A percentile compares a stretch with the other conserved stretches of the same genome.
These are phyloP conservation scores for Therioaphis trifolii DNA, from an alignment of 2,888 invertebrate genomes.

Conservation along the genomic window DNA sequence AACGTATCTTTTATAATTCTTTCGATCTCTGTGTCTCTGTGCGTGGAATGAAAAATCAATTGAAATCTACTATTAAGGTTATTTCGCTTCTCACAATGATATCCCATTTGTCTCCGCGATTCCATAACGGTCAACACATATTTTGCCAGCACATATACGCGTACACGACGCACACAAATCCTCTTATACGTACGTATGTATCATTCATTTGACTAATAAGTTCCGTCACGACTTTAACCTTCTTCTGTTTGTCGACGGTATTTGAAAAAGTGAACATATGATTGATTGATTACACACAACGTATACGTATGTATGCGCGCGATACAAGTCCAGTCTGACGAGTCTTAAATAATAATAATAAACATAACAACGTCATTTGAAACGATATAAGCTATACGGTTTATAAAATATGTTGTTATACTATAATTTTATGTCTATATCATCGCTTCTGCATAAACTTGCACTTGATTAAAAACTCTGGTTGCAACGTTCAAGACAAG, in stretches of 20 bases:
- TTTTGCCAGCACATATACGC: too few relatives aligned
- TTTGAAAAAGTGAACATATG: conserved; percentile 17
- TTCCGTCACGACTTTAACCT: conserved; percentile 22
- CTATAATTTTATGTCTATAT: neutral
- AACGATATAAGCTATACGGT: neutral
- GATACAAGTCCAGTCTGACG: conserved; percentile 31
- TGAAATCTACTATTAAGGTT: too few relatives aligned
- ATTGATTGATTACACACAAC: conserved; percentile 34
- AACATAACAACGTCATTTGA: neutral
- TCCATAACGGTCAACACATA: too few relatives aligned
- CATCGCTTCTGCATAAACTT: neutral
- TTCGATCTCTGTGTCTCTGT: too few relatives aligned
- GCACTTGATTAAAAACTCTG: neutral
- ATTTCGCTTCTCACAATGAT: too few relatives aligned
- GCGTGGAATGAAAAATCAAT: too few relatives aligned
- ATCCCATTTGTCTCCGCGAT: too few relatives aligned
- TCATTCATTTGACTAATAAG: neutral
- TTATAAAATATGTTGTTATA: neutral
- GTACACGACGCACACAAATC: too few relatives aligned
- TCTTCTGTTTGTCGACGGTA: neutral
- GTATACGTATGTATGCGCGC: neutral
- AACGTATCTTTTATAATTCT: too few relatives aligned
- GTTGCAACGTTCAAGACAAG: neutral
- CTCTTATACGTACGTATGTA: too few relatives aligned
- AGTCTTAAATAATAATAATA: too few relatives aligned